Conservation (phyloP, 2,113 vertebrate species). For the Sclerurus mexicanus region DNA sequence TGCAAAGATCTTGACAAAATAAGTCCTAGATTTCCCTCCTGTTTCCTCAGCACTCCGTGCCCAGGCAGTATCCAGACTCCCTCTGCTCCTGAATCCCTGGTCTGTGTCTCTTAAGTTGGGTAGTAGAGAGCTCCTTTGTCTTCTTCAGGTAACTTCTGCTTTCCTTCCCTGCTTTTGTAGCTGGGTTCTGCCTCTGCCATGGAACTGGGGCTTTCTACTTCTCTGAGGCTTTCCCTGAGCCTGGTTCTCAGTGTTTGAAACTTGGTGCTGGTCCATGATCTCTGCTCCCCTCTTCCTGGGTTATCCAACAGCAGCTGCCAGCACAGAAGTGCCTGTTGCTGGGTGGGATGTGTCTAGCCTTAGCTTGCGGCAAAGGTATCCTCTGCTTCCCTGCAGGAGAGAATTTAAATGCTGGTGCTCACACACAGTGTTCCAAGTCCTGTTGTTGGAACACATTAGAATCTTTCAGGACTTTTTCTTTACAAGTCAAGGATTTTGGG, state of each 20-base stretch:
- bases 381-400: neutral
- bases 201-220: neutral
- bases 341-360: neutral
- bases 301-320: neutral
- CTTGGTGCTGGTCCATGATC: neutral
- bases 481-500: neutral
- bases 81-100: neutral
- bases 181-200: neutral
- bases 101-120: neutral
- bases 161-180: neutral
- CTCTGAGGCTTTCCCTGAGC: neutral
- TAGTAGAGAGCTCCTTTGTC: neutral
- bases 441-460: neutral
- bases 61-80: neutral
- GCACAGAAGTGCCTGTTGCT: neutral
- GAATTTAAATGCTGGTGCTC: neutral
- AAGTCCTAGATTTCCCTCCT: neutral
- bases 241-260: neutral
- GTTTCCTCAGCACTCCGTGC: neutral
- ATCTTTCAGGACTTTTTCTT: neutral
- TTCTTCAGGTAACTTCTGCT: neutral
- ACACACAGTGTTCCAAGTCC: neutral
- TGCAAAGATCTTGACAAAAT: neutral
- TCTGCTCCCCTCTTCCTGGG: neutral
- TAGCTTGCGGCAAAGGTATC: neutral